These are phyloP conservation scores for Molossus alvarezi DNA, from an alignment of 2,797 vertebrate genomes.

Conservation along the genomic window DNA sequence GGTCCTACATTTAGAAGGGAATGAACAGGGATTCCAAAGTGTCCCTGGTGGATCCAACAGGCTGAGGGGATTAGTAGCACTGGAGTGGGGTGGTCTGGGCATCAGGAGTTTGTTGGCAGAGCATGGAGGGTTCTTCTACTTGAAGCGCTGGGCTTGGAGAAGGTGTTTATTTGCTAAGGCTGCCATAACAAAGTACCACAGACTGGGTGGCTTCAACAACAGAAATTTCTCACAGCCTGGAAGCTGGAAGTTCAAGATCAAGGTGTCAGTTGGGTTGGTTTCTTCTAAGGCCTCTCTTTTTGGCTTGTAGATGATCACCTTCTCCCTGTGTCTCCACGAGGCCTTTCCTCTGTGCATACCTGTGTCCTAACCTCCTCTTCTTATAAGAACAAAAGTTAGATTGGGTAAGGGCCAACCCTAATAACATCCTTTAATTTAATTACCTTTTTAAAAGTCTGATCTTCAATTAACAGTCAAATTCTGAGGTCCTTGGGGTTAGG, in stretches of 20 bases:
- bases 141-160: not conserved
- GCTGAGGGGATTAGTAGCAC: no score
- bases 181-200: not conserved
- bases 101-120: not conserved
- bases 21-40: not conserved
- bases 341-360: not conserved
- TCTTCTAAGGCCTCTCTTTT: not conserved
- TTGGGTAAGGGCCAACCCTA: not conserved
- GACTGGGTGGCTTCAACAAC: not conserved
- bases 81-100: not conserved
- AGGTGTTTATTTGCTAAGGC: not conserved
- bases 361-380: not conserved
- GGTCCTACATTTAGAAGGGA: no score
- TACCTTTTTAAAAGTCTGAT: not conserved
- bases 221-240: not conserved
- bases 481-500: not conserved
- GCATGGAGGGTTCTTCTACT: not conserved
- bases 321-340: not conserved
- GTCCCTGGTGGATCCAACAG: not conserved
- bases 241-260: not conserved
- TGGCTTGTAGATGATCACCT: not conserved
- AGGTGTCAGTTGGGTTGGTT: not conserved
- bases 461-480: not conserved
- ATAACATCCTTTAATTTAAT: not conserved
- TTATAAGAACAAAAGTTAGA: not conserved